Evolutionary conservation across 2,888 invertebrate genomes (phyloP), one percentile per base, ranked within the genome.

Genomic region (Marronus borbonicus): DNA sequence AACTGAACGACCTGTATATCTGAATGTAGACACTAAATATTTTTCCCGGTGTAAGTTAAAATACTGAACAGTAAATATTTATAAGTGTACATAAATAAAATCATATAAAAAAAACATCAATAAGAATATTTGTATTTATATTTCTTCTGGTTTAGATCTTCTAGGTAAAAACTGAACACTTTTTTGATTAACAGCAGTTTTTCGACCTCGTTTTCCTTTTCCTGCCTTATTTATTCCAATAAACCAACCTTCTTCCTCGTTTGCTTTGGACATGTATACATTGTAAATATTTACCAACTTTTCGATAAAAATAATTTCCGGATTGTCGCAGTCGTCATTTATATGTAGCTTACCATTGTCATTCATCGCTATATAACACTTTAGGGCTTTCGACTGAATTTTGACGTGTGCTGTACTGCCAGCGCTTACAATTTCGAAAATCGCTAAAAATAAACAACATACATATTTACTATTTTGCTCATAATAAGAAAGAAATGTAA

Each of bases 191-290:
- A 89, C 89, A 36, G 85, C 86, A 1, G 91, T 92, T 82, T 87
- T 89, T 14, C 86, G 85, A 3, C 91, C 92, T 10, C 87, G 86
- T 83, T 92, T 92, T 7, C 89, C 86, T 81, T 89, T 88, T 20
- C 92, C 91, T 66, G 89, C 90, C 82, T 90, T 90, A 81, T 91
- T 91, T 77, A 92, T 89, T 3, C 90, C 92, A 50, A 91, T 86
- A 86, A 89, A 91, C 91, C 91, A 92, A 14, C 90, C 90, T 7
- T 87, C 82, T 69, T 89, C 89, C 3, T 88, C 88, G 80, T 89
- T 89, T 0, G 17, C 36, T 58, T 70, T 70, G 12, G 70, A 70
- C 81, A 90, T 84, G 81, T 91, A 90, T 14, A 89, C 88, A 81
- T 90, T 90, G 84, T 90, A 91, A 85, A 14, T 89, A 3, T 86